Percentiles rank a stretch among this genome's conserved stretches.
These are phyloP conservation scores for Patiria pectinifera DNA, from an alignment of 53 echinoderm and acorn worm species.

Conservation along the genomic window DNA sequence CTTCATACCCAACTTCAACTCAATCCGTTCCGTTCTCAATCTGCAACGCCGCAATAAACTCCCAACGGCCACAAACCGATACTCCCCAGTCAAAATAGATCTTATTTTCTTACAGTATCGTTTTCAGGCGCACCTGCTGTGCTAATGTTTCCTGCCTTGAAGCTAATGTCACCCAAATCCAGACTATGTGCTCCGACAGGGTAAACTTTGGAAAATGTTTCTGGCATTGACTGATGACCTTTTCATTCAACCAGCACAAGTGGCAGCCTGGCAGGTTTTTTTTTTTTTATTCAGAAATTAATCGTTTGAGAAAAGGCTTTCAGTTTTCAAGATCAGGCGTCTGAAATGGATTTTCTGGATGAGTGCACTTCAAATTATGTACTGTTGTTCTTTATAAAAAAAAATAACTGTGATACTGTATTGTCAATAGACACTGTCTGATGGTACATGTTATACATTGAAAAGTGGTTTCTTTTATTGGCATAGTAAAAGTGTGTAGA, in stretches of 20 bases:
- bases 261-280: not conserved
- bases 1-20: not conserved
- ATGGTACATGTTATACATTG: too few relatives aligned
- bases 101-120: constrained; percentile 32
- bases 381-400: not conserved
- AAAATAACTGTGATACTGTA: too few relatives aligned
- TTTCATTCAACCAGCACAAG: not conserved
- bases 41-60: not conserved
- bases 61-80: constrained; percentile 6
- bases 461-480: too few relatives aligned
- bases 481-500: too few relatives aligned
- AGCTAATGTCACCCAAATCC: not conserved
- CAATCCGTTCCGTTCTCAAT: not conserved
- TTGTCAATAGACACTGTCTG: too few relatives aligned
- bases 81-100: constrained; percentile 22
- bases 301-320: not conserved
- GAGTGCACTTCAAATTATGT: not conserved
- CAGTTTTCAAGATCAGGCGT: not conserved
- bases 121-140: constrained; percentile 41
- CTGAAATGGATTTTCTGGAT: not conserved
- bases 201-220: not conserved
- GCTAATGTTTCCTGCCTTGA: constrained; percentile 44
- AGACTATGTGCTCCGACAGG: not conserved
- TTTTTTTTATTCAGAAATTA: not conserved
- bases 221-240: not conserved